These are phyloP conservation scores for Epinotia brunnichana DNA, from an alignment of 2,888 invertebrate species.

Conservation along the genomic window DNA sequence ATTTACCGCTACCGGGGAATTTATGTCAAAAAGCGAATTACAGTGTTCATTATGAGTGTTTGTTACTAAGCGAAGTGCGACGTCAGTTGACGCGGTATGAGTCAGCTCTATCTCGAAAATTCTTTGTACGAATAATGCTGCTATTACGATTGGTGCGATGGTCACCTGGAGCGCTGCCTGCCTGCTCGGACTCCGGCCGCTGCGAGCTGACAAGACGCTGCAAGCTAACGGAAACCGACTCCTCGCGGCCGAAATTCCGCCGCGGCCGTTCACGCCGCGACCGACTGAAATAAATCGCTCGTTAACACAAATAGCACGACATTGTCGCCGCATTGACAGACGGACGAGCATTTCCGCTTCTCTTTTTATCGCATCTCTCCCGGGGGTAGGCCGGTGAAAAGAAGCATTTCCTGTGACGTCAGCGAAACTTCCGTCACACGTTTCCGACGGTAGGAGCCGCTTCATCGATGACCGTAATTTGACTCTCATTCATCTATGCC, in stretches of 20 bases:
- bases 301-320: constrained; percentile 82
- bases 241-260: constrained; percentile 80
- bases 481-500: constrained; percentile 54
- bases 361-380: constrained; percentile 65
- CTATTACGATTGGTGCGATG: constrained; percentile 62
- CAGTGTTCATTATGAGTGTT: constrained; percentile 53
- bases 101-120: constrained; percentile 80
- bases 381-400: constrained; percentile 54
- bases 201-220: constrained; percentile 46
- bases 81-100: constrained; percentile 67
- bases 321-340: constrained; percentile 80
- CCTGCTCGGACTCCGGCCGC: constrained; percentile 52
- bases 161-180: constrained; percentile 52
- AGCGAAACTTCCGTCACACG: constrained; percentile 62
- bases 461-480: constrained; percentile 56
- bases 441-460: constrained; percentile 52
- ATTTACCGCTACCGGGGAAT: constrained; percentile 46
- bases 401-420: constrained; percentile 68
- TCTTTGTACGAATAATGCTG: constrained; percentile 72
- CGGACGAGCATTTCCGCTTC: constrained; percentile 78
- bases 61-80: constrained; percentile 54
- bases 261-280: constrained; percentile 80
- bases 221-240: constrained; percentile 79
- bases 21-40: constrained; percentile 51
- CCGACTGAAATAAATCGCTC: constrained; percentile 83